phyloP scores from a whole-genome alignment of 2,113 vertebrate species.

The Ranitomeya imitator region DNA sequence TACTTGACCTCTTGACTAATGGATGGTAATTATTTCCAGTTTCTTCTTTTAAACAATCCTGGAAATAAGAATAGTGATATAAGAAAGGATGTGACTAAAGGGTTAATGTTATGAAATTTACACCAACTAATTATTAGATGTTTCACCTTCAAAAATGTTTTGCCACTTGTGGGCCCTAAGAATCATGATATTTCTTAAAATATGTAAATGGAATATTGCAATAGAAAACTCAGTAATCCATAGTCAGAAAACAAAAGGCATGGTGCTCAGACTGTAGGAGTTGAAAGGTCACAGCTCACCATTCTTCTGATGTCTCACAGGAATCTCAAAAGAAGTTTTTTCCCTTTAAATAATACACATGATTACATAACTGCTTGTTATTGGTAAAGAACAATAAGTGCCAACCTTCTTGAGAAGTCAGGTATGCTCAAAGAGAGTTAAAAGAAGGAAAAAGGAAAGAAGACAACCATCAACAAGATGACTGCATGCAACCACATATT shows the following conservation, averaged over 20 bases:
- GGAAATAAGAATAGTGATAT: background rate
- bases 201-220: too few species aligned
- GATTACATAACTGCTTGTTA: background rate
- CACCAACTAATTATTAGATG: background rate
- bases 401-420: too few species aligned
- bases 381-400: background rate
- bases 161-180: background rate
- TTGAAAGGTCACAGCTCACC: background rate
- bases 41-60: conserved; percentile 4
- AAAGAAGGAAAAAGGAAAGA: too few species aligned
- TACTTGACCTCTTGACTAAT: conserved; percentile 17
- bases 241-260: background rate
- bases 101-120: background rate
- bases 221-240: too few species aligned
- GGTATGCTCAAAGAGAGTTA: too few species aligned
- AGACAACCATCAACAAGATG: too few species aligned
- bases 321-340: background rate
- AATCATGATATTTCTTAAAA: background rate
- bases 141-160: background rate
- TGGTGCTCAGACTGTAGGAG: background rate
- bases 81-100: background rate
- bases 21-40: background rate
- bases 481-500: too few species aligned
- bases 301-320: background rate
- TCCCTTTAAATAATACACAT: background rate